Percentiles rank a stretch among this genome's conserved stretches.
These are phyloP conservation scores for Corythornis cristatus DNA, from an alignment of 2,113 vertebrate species.

Conservation along the genomic window DNA sequence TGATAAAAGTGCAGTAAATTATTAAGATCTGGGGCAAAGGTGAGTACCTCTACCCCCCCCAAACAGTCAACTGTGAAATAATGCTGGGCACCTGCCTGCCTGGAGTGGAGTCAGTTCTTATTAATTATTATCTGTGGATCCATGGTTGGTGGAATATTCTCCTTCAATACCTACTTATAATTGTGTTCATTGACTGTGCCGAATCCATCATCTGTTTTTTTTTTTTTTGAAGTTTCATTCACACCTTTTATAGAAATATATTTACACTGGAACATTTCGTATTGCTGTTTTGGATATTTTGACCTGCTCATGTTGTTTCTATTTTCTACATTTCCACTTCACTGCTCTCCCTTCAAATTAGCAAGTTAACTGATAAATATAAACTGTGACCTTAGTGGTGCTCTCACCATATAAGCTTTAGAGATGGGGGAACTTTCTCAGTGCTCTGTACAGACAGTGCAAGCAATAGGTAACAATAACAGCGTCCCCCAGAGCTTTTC, in stretches of 20 bases:
- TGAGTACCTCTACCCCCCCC: conserved; percentile 65
- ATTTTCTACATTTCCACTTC: conserved; percentile 68
- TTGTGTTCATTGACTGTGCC: conserved; percentile 56
- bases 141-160: conserved; percentile 41
- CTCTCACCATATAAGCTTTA: not conserved
- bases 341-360: conserved; percentile 61
- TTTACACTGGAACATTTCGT: conserved; percentile 55
- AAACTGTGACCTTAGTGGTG: conserved; percentile 28
- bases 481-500: not conserved
- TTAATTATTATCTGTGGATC: conserved; percentile 77
- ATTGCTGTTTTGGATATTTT: conserved; percentile 60
- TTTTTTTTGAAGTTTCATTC: conserved; percentile 59
- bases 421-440: not conserved
- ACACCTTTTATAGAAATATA: conserved; percentile 63
- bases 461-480: not conserved
- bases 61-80: conserved; percentile 76
- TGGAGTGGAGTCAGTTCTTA: conserved; percentile 53
- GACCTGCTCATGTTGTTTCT: conserved; percentile 59
- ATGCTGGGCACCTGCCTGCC: conserved; percentile 61
- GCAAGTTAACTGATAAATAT: conserved; percentile 62
- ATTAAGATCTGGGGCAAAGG: conserved; percentile 78
- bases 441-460: not conserved
- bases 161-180: conserved; percentile 65
- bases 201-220: conserved; percentile 12
- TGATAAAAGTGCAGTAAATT: conserved; percentile 78